Evolutionary conservation across 35 echinoderm and acorn worm species (phyloP).

Genomic region (Heliocidaris tuberculata): DNA sequence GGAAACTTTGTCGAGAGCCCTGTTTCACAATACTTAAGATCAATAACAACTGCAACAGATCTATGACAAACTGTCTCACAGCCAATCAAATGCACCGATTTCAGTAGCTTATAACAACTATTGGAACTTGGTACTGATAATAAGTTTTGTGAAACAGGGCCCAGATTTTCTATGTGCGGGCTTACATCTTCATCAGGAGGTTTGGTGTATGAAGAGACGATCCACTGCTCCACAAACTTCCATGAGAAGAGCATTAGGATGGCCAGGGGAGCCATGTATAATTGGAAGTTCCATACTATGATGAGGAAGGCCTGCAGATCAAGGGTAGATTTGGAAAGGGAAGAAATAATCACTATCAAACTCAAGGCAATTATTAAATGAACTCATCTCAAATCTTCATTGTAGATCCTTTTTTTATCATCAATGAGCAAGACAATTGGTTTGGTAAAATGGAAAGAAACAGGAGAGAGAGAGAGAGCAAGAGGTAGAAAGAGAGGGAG

Average conservation of each 20-base stretch:
- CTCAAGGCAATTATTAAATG: too few species aligned
- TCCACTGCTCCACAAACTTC: slow-evolving; percentile 88
- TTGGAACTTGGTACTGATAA: too few species aligned
- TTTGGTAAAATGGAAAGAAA: neutral
- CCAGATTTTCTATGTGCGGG: neutral
- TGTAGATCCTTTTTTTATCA: neutral
- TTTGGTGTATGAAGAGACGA: slow-evolving; percentile 74
- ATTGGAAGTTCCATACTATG: slow-evolving; percentile 95
- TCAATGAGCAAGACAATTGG: neutral
- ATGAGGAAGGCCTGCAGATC: slow-evolving; percentile 75
- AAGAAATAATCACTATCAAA: neutral
- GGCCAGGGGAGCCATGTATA: slow-evolving; percentile 84
- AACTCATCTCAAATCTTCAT: neutral
- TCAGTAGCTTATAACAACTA: too few species aligned
- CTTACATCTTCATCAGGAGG: slow-evolving; percentile 90
- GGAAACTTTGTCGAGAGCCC: too few species aligned
- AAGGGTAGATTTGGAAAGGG: neutral
- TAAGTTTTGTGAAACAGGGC: neutral
- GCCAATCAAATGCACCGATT: too few species aligned
- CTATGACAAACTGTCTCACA: too few species aligned
- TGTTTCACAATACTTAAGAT: too few species aligned
- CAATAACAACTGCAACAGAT: too few species aligned
- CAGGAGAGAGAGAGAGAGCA: too few species aligned
- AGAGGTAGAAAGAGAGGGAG: too few species aligned
- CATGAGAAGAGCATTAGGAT: slow-evolving; percentile 80